Evolutionary conservation across 2,113 vertebrate genomes (phyloP).

Genomic region (Cygnus atratus): DNA sequence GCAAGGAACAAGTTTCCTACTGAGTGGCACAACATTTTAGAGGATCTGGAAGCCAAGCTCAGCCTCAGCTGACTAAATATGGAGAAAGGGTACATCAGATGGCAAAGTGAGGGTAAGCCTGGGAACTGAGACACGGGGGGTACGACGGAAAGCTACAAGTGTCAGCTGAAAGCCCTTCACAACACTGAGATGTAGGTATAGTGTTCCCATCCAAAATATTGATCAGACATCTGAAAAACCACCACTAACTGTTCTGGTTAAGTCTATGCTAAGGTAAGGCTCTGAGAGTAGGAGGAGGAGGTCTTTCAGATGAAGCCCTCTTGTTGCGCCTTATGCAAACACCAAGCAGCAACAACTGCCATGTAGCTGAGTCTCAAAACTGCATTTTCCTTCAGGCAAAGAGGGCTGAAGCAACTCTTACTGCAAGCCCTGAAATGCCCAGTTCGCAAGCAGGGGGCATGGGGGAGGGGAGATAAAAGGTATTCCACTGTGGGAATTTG

Average conservation of each 20-base stretch:
- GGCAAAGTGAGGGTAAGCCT: slow-evolving; percentile 31
- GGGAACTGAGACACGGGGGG: neutral
- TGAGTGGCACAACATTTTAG: neutral
- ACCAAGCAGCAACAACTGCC: neutral
- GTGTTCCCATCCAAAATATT: neutral
- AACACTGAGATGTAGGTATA: accelerated
- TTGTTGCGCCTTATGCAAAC: accelerated
- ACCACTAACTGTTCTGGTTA: neutral
- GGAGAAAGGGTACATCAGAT: slow-evolving; percentile 59
- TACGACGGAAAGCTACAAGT: neutral
- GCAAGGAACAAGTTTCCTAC: neutral
- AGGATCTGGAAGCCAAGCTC: slow-evolving; percentile 17
- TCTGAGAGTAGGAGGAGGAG: neutral
- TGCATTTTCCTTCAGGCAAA: neutral
- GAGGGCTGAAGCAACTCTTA: neutral
- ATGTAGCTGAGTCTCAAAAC: neutral
- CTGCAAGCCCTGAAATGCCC: accelerated
- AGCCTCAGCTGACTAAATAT: slow-evolving; percentile 62
- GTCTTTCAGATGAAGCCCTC: neutral
- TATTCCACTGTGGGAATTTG: neutral
- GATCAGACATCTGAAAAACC: neutral
- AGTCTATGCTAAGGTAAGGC: neutral
- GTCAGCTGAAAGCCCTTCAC: neutral
- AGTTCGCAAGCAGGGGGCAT: neutral
- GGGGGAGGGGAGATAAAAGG: neutral